Base-by-base conservation (phyloP, 2,888 invertebrate genomes). In the Drosophila anomalipes region DNA sequence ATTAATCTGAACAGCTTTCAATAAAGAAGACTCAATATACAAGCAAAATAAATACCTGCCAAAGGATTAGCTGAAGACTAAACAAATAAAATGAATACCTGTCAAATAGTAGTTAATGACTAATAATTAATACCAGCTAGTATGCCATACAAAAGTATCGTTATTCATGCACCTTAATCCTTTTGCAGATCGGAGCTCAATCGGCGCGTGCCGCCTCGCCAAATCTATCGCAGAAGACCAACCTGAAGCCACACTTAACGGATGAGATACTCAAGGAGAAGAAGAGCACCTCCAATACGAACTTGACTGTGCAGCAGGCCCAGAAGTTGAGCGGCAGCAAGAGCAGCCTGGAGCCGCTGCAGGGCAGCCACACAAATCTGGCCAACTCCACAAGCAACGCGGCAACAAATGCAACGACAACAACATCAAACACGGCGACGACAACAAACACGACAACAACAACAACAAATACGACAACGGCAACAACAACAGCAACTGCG, bases 141-240 rank as follows among this genome's bases (percentile, higher is more conserved):
- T 47, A 22, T 1, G 33, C 14, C 33, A 7, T 4, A 14, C 2
- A 47, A 22, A 44, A 6, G 22, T 14, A 3, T 44, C 22, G 0
- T 22, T 7, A 54, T 47, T 41, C 3, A 54, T 59, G 0, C 4
- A 22, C 0, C 12, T 19, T 26, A n/a, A 63, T 28, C 16, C 5
- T 30, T 37, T 62, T 22, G 9, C 64, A 93, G 93, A 82, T 93
- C 68, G 93, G 93, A 5, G 90, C 89, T 16, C 94, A 93, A 69
- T 92, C 91, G 26, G 90, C 83, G 4, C 88, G 94, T 33, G 93
- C 94, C 33, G 93, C 93, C 7, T 94, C 94, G 4, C 94, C 94
- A 0, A 93, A 93, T 84, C 91, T 93, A 4, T 92, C 92, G 28
- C 93, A 93, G 67, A 91, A 92, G 66, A 74, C 88, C 12, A 92